phyloP scores from a whole-genome alignment of 2,797 vertebrate species.

The Psittacula derbiana region DNA sequence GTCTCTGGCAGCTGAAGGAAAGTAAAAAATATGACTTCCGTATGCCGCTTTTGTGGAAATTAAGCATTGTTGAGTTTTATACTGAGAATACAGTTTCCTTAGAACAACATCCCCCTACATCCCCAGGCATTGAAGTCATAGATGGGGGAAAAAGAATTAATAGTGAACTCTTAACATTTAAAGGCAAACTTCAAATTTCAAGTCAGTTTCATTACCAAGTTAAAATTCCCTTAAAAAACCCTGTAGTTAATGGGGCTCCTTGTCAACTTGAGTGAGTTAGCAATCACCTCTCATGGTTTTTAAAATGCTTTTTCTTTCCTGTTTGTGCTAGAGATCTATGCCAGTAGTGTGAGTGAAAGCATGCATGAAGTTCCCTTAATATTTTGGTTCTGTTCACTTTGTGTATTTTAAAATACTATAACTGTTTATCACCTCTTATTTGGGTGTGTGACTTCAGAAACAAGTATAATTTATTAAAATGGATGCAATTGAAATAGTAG shows the following conservation, averaged over 20 bases:
- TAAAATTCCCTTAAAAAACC: not conserved
- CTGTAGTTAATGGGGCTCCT: not conserved
- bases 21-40: not conserved
- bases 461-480: not conserved
- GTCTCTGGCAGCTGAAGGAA: not conserved
- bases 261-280: not conserved
- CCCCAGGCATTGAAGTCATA: not conserved
- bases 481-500: not conserved
- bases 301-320: not conserved
- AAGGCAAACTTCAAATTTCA: not conserved
- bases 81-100: not conserved
- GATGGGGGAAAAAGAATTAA: not conserved
- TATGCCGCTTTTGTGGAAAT: accelerated
- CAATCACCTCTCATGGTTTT: not conserved
- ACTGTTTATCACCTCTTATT: not conserved
- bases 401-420: not conserved
- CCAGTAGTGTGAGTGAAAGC: not conserved
- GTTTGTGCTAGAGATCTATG: not conserved
- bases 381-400: not conserved
- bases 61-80: not conserved
- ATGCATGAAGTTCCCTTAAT: not conserved
- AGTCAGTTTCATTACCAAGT: not conserved
- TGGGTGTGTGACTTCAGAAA: not conserved
- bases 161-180: not conserved
- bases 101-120: not conserved